A percentile compares a stretch with the other conserved stretches of the same genome.
phyloP scores from a whole-genome alignment of 2,888 invertebrate genomes.

The Lepidochrysops patricia region DNA sequence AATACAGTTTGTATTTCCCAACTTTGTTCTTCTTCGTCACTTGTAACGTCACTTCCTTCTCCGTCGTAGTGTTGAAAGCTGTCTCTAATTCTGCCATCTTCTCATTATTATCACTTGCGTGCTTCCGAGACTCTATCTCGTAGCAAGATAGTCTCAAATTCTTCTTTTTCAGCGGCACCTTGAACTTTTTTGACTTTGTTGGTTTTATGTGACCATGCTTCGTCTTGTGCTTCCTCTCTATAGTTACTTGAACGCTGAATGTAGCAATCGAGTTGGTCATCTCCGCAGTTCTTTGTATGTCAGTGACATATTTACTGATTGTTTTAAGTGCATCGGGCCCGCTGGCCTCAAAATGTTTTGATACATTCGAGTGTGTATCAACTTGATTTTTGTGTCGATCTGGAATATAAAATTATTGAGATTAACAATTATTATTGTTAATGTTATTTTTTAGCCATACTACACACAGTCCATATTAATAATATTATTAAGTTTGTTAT shows the following conservation, averaged over 20 bases:
- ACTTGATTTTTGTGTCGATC: neutral
- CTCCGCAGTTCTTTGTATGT: neutral
- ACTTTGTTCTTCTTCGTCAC: neutral
- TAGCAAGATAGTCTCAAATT: conserved; percentile 1
- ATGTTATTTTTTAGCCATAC: too few relatives aligned
- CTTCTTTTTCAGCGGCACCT: conserved; percentile 7
- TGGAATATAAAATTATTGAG: neutral
- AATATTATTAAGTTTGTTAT: too few relatives aligned
- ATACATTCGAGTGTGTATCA: neutral
- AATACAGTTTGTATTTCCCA: neutral
- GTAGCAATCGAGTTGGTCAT: neutral
- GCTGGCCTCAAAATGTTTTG: neutral
- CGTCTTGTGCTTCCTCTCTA: neutral
- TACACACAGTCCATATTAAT: too few relatives aligned
- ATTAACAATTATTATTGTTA: too few relatives aligned
- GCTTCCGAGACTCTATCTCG: neutral
- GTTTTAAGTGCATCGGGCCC: neutral
- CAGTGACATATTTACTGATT: neutral
- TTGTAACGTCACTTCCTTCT: neutral
- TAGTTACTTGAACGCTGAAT: neutral
- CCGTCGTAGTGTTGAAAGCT: neutral
- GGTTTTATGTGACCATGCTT: neutral
- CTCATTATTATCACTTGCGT: neutral
- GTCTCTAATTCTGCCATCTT: neutral
- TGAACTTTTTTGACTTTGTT: neutral